Conservation (phyloP, 2,888 invertebrate species). For the Drosophila mimetica region DNA sequence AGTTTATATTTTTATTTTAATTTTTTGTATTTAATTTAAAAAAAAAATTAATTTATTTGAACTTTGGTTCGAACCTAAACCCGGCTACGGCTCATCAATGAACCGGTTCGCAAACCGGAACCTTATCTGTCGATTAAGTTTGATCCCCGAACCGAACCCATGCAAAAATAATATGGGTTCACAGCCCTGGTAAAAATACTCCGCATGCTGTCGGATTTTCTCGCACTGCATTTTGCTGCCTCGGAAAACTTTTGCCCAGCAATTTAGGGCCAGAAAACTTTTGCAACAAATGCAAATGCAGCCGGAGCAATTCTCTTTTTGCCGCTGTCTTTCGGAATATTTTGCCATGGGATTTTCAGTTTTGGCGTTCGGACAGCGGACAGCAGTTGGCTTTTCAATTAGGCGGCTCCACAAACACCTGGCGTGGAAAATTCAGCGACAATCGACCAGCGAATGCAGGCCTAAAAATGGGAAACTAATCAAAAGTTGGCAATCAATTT, state of each 20-base stretch:
- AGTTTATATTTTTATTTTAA: too few species aligned
- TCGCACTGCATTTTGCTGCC: constrained; percentile 2
- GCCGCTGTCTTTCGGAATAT: constrained; percentile 16
- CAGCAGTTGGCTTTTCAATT: constrained; percentile 47
- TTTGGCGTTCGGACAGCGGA: constrained; percentile 16
- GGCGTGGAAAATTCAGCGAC: constrained; percentile 8
- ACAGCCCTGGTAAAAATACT: too few species aligned
- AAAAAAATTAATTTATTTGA: too few species aligned
- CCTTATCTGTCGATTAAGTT: too few species aligned
- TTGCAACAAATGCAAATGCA: constrained; percentile 47
- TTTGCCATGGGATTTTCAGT: constrained; percentile 20
- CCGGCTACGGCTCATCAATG: too few species aligned
- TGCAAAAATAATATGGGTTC: too few species aligned
- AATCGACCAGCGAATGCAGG: constrained; percentile 22
- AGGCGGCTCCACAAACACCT: constrained; percentile 30
- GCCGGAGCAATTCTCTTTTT: constrained; percentile 20
- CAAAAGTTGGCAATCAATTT: constrained; percentile 55
- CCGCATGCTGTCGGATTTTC: background rate
- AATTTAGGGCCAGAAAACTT: constrained; percentile 52
- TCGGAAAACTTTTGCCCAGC: constrained; percentile 59
- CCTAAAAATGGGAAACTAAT: constrained; percentile 44
- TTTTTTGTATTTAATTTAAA: too few species aligned
- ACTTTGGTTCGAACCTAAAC: too few species aligned
- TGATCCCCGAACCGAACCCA: too few species aligned
- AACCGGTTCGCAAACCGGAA: too few species aligned